phyloP scores from a whole-genome alignment of 2,797 vertebrate genomes.

The Lutjanus campechanus region DNA sequence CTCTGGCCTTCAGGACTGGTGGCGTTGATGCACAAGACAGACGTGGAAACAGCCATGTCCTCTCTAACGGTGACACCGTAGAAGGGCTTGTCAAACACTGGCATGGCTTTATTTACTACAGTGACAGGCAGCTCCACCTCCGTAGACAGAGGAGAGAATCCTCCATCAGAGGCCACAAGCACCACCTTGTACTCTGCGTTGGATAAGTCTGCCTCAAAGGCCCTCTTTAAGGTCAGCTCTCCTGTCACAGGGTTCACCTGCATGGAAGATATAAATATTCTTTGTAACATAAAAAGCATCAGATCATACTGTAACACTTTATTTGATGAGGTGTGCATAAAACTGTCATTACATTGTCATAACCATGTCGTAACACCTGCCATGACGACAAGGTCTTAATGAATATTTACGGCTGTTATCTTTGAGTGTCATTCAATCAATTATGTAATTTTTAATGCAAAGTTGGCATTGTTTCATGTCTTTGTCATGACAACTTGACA shows the following conservation, averaged over 20 bases:
- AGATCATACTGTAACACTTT: too few relatives aligned
- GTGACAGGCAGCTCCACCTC: constrained; percentile 91
- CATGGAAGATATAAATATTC: constrained; percentile 4
- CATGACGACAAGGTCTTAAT: too few relatives aligned
- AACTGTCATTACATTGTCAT: too few relatives aligned
- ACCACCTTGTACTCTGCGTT: constrained; percentile 91
- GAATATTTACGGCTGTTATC: too few relatives aligned
- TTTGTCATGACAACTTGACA: too few relatives aligned
- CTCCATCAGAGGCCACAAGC: constrained; percentile 91
- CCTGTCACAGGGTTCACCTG: constrained; percentile 86
- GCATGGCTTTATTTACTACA: constrained; percentile 96
- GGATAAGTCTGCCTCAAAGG: constrained; percentile 90
- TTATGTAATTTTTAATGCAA: too few relatives aligned
- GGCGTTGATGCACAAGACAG: constrained; percentile 92
- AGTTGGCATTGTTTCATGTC: too few relatives aligned
- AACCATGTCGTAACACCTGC: too few relatives aligned
- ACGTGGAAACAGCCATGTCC: constrained; percentile 88
- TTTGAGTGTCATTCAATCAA: too few relatives aligned
- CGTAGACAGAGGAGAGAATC: constrained; percentile 88
- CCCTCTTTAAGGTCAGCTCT: constrained; percentile 90
- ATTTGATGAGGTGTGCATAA: too few relatives aligned
- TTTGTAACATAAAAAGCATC: neutral
- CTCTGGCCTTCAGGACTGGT: constrained; percentile 93
- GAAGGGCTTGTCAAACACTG: constrained; percentile 96
- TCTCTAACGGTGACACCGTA: constrained; percentile 94